These are phyloP conservation scores for Tanytarsus gracilentus DNA, from an alignment of 2,888 invertebrate species.

Conservation along the genomic window DNA sequence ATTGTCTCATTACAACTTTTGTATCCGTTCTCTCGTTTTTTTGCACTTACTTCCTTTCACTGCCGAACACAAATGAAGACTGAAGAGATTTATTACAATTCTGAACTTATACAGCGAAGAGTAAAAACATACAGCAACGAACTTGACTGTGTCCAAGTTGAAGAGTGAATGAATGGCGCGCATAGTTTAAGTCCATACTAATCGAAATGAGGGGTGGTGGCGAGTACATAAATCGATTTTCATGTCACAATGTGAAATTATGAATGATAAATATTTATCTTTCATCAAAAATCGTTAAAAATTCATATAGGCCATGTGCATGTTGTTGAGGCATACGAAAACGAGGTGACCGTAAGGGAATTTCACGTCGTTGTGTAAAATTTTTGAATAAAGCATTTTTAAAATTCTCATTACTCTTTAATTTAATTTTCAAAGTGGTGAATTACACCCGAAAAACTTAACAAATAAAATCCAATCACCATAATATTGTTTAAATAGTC, in stretches of 20 bases:
- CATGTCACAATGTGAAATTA: constrained; percentile 20
- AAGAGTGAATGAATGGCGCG: not conserved
- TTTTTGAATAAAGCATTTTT: no score
- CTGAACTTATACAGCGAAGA: constrained; percentile 7
- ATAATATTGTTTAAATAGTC: no score
- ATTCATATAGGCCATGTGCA: constrained; percentile 18
- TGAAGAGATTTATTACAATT: not conserved
- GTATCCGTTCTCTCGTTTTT: not conserved
- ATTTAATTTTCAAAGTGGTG: no score
- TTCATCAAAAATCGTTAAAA: constrained; percentile 26
- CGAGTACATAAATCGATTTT: constrained; percentile 12
- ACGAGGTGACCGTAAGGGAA: not conserved
- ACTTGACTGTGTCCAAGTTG: constrained; percentile 1
- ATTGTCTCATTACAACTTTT: not conserved
- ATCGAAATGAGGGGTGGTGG: not conserved
- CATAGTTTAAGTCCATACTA: not conserved
- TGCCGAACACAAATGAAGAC: not conserved
- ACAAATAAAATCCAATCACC: no score
- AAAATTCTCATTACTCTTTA: no score
- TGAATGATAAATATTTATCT: constrained; percentile 27
- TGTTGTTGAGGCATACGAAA: not conserved
- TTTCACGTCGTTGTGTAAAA: not conserved
- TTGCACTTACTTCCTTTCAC: not conserved
- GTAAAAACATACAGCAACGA: not conserved
- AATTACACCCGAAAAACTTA: no score